Base-by-base conservation (phyloP, 2,888 invertebrate genomes). In the Emmelina monodactyla region DNA sequence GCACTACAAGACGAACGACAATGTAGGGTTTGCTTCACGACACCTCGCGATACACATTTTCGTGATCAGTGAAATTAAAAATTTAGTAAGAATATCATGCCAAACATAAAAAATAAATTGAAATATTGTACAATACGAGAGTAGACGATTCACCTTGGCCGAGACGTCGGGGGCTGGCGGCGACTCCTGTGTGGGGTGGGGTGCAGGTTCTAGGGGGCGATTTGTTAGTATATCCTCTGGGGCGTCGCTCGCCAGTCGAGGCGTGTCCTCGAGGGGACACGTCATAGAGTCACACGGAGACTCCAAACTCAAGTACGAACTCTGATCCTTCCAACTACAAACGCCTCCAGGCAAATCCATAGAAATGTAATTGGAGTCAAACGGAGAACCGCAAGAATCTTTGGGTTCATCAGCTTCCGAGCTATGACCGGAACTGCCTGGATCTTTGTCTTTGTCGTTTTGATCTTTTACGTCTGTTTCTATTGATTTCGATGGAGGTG, bases 321-420 rank as follows among this genome's bases (percentile, higher is more conserved):
- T 91, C 58, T 89, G 85, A 58, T 89, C 91, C 60, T 85, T 86
- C 91, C 91, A 91, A 58, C 88, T 87, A 62, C 89, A 89, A 49
- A 91, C 84, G 36, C 91, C 91, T 41, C 89, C 89, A 4, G 91
- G 91, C 44, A 91, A 72, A 66, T 89, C 88, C 55, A 88, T 86
- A 32, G 87, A 84, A 50, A 87, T 82, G 51, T 85, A 86, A 54
- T 85, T 85, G 10, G 88, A 86, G 51, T 78, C 70, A 37, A 56
- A 68, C 22, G 70, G 66, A 11, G 66, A 67, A 32, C 61, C 59
- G 36, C 49, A 50, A 15, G 59, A 45, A 29, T 64, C 62, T 47
- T 53, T 68, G 7, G 59, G 53, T 40, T 63, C 67, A 25, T 71
- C 75, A 14, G 53, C 50, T 46, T 76, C 78, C 28, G 79, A 78